Percentiles rank a stretch among this genome's conserved stretches.
These are phyloP conservation scores for Atta cephalotes DNA, from an alignment of 1,140 invertebrate species.

Conservation along the genomic window DNA sequence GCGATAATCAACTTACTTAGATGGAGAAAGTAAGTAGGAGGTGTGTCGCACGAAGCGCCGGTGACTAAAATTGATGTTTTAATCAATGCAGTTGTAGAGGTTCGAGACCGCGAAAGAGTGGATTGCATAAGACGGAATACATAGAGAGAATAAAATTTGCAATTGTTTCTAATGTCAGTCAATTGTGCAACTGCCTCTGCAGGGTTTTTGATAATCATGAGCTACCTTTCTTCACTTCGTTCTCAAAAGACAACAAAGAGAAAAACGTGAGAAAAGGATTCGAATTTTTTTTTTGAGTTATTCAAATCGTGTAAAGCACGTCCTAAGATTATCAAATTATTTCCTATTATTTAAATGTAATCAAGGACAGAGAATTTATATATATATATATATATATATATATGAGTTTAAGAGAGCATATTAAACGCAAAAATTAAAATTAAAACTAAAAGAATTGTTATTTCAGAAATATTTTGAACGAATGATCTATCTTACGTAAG, in stretches of 20 bases:
- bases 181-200: conserved; percentile 3
- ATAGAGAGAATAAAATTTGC: conserved; percentile 33
- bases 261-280: not conserved
- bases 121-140: conserved; percentile 41
- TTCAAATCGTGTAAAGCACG: no score
- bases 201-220: not conserved
- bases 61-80: conserved; percentile 40
- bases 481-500: conserved; percentile 16
- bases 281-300: not conserved
- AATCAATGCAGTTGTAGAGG: conserved; percentile 1
- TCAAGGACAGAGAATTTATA: not conserved
- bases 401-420: not conserved
- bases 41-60: conserved; percentile 1
- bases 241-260: conserved; percentile 1
- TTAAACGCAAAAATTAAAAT: not conserved
- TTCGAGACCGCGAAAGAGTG: not conserved
- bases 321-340: not conserved
- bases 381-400: not conserved
- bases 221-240: not conserved
- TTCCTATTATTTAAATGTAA: not conserved
- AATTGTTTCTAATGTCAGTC: conserved; percentile 19
- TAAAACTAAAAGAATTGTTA: not conserved
- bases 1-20: not conserved
- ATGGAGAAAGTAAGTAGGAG: conserved; percentile 8
- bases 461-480: not conserved